Evolutionary conservation across 2,113 vertebrate species (phyloP), one percentile per base, ranked within the genome.

Genomic region (Jacana jacana): DNA sequence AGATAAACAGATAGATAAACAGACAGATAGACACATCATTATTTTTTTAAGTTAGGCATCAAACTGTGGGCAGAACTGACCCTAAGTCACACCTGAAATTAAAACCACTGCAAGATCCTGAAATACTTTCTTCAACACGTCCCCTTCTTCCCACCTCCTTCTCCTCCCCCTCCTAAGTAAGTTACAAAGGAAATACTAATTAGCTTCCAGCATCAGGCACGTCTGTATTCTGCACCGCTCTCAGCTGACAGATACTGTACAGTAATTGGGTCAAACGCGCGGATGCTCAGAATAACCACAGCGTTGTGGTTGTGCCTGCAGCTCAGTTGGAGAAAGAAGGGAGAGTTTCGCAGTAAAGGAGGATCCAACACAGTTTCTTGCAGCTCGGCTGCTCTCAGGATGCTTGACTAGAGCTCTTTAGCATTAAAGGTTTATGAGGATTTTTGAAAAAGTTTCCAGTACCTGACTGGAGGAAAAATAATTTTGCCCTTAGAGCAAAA

Each of bases 241-340:
- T 75, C 48, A 33, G 0, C 75, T 82, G 88, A 54, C 90, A 96
- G 86, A 81, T n/a, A 87, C 88, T 37, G 48, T 20, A 66, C 88
- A 80, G 68, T 5, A 97, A 97, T 7, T 96, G 95, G 93, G 96
- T 96, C 96, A 97, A 77, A 61, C 1, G 2, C 92, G 66, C 82
- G 80, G 89, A 55, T 81, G 93, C 86, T 94, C 86, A 42, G 93
- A 79, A 90, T 88, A 88, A 64, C 86, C 77, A 82, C 80, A 20
- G 86, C 65, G 3, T 5, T 39, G 24, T 83, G 81, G 2, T 22
- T 73, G 63, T 72, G 95, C 89, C 93, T 65, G 83, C 83, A 93
- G 96, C 88, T 66, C 81, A 39, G 35, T 33, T 57, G 82, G 78
- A 71, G 61, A 37, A 86, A 57, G 65, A 90, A 42, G 0, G 8